Evolutionary conservation across 2,113 vertebrate species (phyloP), one percentile per base, ranked within the genome.

Genomic region (Todiramphus saurophagus): DNA sequence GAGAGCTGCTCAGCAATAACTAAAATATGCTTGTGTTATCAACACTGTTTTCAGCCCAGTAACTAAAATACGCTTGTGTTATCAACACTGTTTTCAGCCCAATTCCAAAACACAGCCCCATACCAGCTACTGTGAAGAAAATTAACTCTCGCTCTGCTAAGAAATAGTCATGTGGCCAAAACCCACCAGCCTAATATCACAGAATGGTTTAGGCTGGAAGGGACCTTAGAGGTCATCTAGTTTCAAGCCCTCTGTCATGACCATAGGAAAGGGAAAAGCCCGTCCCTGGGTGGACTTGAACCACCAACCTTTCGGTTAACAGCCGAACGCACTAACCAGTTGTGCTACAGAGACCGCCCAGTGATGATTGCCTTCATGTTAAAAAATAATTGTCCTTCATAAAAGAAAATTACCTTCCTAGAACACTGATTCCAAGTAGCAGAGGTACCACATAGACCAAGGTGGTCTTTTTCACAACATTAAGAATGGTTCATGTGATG

Each of bases 231-330:
- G 13, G 7, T 20, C 7, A 60, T 4, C 3, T 31, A 30, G 14
- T 59, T 73, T 13, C 41, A 78, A 37, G 1, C 11, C 20, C 14
- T 4, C 8, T 67, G 28, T 24, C 13, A 28, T 1, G 4, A 13
- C 28, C 59, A 88, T 37, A 81, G 39, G 15, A 53, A 73, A 64
- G 14, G 9, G 13, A 7, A 33, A 37, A 60, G 24, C 0, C 0
- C 96, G 90, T 97, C 97, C 95, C 85, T 95, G 88, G 95, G 94
- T 97, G 96, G 97, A 94, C 94, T 98, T 24, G 33, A 97, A 97
- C 95, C 97, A 97, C 97, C 97, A 97, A 97, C 97, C 93, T 98
- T 98, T 98, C 94, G 83, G 96, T 96, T 96, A 97, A 96, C 97
- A 98, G 97, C 96, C 93, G 94, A 97, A 97, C 56, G 83, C 96